Conservation (phyloP, 2,113 vertebrate species). For the Steatornis caripensis region DNA sequence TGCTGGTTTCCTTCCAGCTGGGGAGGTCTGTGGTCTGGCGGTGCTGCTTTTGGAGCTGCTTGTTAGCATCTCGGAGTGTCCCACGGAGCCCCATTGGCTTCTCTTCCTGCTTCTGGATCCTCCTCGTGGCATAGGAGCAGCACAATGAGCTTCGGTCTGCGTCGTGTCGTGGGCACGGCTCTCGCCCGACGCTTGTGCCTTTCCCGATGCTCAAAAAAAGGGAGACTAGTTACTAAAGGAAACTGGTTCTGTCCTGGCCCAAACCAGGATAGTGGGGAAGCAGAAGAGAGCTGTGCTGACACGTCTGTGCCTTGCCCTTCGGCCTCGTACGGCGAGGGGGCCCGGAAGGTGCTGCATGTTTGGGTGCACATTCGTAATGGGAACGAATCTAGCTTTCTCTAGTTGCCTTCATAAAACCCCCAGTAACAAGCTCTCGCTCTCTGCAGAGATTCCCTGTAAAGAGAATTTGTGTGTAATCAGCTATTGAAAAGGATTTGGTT, state of each 20-base stretch:
- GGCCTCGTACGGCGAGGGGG: accelerated
- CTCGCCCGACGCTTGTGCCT: neutral
- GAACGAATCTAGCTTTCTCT: neutral
- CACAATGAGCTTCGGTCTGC: accelerated
- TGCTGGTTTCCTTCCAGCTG: neutral
- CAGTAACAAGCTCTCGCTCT: neutral
- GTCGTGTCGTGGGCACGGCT: neutral
- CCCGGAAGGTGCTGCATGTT: neutral
- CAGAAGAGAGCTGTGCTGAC: neutral
- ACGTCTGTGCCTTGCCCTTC: neutral
- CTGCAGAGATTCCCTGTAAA: neutral
- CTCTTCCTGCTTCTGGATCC: neutral
- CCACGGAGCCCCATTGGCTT: accelerated
- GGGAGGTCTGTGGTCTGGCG: neutral
- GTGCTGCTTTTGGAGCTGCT: neutral
- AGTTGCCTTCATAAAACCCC: neutral
- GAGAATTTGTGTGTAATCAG: neutral
- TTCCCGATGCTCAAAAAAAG: neutral
- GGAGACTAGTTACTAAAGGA: too few species aligned
- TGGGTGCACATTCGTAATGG: neutral
- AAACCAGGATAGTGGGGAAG: too few species aligned
- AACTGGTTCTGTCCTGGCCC: too few species aligned
- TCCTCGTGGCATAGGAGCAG: neutral
- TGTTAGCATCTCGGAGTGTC: accelerated
- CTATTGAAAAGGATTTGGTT: neutral